Evolutionary conservation across 1,140 invertebrate species (phyloP).

Genomic region (Procambarus clarkii): DNA sequence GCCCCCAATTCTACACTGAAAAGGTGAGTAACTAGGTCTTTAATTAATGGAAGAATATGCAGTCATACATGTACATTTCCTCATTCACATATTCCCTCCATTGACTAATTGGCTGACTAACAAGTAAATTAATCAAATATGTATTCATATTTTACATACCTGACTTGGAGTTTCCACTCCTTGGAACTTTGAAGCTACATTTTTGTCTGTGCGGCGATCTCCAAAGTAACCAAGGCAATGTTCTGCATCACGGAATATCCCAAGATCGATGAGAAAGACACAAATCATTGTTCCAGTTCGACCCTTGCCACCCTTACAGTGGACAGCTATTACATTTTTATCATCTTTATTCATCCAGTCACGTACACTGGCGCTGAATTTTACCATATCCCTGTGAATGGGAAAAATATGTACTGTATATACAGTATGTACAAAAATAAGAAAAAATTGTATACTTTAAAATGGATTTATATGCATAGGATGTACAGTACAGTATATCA

Average conservation of each 20-base stretch:
- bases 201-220: slow-evolving; percentile 78
- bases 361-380: slow-evolving; percentile 77
- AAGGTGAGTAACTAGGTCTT: too few relatives aligned
- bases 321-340: slow-evolving; percentile 80
- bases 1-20: too few relatives aligned
- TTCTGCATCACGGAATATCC: slow-evolving; percentile 78
- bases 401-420: neutral
- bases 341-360: slow-evolving; percentile 78
- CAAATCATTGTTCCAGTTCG: slow-evolving; percentile 81
- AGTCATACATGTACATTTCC: too few relatives aligned
- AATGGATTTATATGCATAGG: too few relatives aligned
- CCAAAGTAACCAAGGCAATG: slow-evolving; percentile 79
- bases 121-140: too few relatives aligned
- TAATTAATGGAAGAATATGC: too few relatives aligned
- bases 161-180: slow-evolving; percentile 78
- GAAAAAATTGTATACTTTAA: too few relatives aligned
- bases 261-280: slow-evolving; percentile 79
- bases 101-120: too few relatives aligned
- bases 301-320: slow-evolving; percentile 83
- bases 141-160: slow-evolving; percentile 28
- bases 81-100: too few relatives aligned
- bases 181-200: slow-evolving; percentile 78
- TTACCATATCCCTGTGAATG: slow-evolving; percentile 77
- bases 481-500: too few relatives aligned
- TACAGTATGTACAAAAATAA: too few relatives aligned